Percentiles rank a stretch among this genome's conserved stretches.
phyloP scores from a whole-genome alignment of 2,888 invertebrate species.

The Eilema griseolum region DNA sequence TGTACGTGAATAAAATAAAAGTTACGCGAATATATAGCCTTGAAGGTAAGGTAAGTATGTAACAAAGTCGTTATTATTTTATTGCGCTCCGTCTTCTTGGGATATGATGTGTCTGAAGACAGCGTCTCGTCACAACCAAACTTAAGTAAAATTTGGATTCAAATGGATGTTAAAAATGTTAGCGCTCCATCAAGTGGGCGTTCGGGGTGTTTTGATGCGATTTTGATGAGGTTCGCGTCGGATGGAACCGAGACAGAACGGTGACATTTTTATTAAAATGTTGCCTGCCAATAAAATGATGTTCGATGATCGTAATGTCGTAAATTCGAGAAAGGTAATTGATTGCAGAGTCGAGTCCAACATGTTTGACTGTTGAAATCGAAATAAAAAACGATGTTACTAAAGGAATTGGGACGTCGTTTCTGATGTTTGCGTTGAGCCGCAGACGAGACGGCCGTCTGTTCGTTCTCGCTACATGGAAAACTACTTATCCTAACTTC shows the following conservation, averaged over 20 bases:
- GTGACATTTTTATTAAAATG: conserved; percentile 75
- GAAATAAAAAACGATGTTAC: conserved; percentile 55
- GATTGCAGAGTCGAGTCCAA: conserved; percentile 60
- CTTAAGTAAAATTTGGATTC: conserved; percentile 75
- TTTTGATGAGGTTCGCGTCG: conserved; percentile 74
- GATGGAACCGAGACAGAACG: conserved; percentile 51
- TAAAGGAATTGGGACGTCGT: conserved; percentile 58
- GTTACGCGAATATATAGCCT: conserved; percentile 23
- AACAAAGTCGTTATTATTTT: conserved; percentile 69
- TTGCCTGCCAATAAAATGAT: conserved; percentile 63
- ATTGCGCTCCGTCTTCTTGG: conserved; percentile 63
- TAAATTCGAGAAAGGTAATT: conserved; percentile 69
- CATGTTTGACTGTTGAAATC: conserved; percentile 58
- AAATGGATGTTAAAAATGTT: conserved; percentile 78
- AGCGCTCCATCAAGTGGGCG: conserved; percentile 64
- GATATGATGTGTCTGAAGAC: conserved; percentile 66
- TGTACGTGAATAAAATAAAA: conserved; percentile 31
- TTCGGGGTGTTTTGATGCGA: conserved; percentile 72
- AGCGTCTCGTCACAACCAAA: conserved; percentile 62
- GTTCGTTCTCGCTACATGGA: conserved; percentile 71
- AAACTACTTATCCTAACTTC: conserved; percentile 84
- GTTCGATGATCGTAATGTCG: conserved; percentile 68
- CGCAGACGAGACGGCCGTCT: conserved; percentile 65
- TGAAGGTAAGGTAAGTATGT: conserved; percentile 57
- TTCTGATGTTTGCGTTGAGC: conserved; percentile 54